A percentile compares a stretch with the other conserved stretches of the same genome.
phyloP scores from a whole-genome alignment of 2,888 invertebrate species.

The Stenotaenia linearis region DNA sequence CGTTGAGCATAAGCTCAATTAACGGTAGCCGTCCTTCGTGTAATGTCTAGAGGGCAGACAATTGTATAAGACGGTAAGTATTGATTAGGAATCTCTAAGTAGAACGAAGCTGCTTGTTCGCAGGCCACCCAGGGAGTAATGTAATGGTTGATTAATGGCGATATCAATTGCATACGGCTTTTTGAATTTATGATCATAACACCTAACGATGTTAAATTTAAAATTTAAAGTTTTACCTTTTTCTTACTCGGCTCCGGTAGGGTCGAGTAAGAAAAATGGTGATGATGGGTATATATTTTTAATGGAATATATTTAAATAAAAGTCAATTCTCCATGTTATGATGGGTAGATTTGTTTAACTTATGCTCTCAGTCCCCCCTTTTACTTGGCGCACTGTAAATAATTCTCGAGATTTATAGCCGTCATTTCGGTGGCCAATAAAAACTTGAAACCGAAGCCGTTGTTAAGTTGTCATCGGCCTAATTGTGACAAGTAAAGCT shows the following conservation, averaged over 20 bases:
- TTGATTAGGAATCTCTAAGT: background rate
- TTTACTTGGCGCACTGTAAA: background rate
- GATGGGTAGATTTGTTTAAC: background rate
- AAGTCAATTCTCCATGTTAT: background rate
- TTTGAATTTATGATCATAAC: background rate
- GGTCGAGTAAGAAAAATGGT: background rate
- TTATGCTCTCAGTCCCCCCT: background rate
- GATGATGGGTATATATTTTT: background rate
- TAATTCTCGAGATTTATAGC: background rate
- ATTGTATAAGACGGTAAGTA: background rate
- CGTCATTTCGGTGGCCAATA: background rate
- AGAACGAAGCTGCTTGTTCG: background rate
- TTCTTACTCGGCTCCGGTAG: background rate
- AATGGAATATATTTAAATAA: background rate
- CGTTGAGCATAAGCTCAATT: background rate
- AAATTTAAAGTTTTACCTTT: background rate
- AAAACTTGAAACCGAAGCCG: slow-evolving; percentile 3
- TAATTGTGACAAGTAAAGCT: background rate
- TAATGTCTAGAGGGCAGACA: background rate
- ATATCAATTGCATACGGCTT: background rate
- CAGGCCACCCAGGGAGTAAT: background rate
- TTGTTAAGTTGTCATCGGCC: background rate
- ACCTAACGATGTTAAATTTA: background rate
- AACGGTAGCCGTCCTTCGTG: background rate
- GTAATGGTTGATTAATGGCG: background rate